Evolutionary conservation across 1,140 invertebrate species (phyloP), one percentile per base, ranked within the genome.

Genomic region (Colletes latitarsis): DNA sequence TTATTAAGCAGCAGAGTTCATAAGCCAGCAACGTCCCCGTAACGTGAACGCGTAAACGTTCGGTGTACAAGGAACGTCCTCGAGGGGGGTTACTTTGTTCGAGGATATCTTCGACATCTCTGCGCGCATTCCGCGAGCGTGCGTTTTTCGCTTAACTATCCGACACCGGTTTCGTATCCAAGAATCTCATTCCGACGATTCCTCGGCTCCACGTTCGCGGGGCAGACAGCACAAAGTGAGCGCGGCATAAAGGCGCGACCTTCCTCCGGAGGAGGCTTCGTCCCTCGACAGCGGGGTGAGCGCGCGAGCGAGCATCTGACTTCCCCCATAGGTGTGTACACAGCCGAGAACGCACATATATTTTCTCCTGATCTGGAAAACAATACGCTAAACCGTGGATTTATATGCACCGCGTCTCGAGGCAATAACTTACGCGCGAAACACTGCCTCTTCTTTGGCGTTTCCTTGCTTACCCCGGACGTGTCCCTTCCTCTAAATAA

Each of bases 311-410:
- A 30, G 12, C 60, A 17, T 30, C 30, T 30, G 30, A 63, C 39
- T 39, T 14, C 14, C 41, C 10, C 49, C 10, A 10, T 60, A 60
- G 57, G 66, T 68, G n/a, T 52, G 43, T 21, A 3, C 49, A 30
- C 21, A 17, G 6, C n/a, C 14, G 4, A 52, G 60, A 64, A 69
- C 77, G 82, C 82, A 92, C 88, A 91, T 92, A 92, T 91, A 92
- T 92, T 93, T 92, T 77, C 90, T 91, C 91, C 90, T 90, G 91
- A 93, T 93, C 91, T 92, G 91, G 91, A 92, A 93, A 92, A 92
- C 92, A 93, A 93, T 93, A 93, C 89, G 83, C 89, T 89, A 88
- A 67, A 90, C 88, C 89, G 85, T 88, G 83, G 87, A 93, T 93
- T 92, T 93, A 92, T 92, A 90, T 89, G 87, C 89, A 88, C 88